Percentiles rank a stretch among this genome's conserved stretches.
Evolutionary conservation across 2,888 invertebrate species (phyloP).

Genomic region (Thymelicus lineola): DNA sequence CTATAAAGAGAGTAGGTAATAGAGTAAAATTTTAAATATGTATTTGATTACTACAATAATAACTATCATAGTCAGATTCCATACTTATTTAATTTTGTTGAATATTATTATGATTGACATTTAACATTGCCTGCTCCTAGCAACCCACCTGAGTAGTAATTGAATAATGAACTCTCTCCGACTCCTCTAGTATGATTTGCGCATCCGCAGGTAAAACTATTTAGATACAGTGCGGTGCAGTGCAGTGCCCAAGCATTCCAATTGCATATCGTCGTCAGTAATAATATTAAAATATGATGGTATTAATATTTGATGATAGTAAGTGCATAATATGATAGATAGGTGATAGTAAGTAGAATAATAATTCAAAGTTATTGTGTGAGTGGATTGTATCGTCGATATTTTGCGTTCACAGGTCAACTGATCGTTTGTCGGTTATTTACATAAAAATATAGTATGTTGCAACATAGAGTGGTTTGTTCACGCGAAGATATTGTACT

Average conservation of each 20-base stretch:
- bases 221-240: conserved; percentile 1
- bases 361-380: no score
- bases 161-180: conserved; percentile 10
- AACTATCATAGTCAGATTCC: no score
- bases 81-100: no score
- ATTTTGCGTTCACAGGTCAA: no score
- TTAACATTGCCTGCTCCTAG: not conserved
- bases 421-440: no score
- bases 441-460: no score
- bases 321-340: not conserved
- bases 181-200: conserved; percentile 1
- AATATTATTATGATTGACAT: no score
- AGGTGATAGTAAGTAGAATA: not conserved
- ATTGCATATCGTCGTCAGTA: not conserved
- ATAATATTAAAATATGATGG: not conserved
- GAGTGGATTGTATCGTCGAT: no score
- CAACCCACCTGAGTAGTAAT: not conserved
- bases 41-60: no score
- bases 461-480: no score
- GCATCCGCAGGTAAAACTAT: conserved; percentile 3
- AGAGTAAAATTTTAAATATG: no score
- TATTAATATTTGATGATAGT: not conserved
- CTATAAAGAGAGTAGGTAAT: no score
- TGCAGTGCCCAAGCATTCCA: not conserved
- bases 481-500: not conserved